Conservation (phyloP, 2,113 vertebrate species). For the Grammomys dolichurus region DNA sequence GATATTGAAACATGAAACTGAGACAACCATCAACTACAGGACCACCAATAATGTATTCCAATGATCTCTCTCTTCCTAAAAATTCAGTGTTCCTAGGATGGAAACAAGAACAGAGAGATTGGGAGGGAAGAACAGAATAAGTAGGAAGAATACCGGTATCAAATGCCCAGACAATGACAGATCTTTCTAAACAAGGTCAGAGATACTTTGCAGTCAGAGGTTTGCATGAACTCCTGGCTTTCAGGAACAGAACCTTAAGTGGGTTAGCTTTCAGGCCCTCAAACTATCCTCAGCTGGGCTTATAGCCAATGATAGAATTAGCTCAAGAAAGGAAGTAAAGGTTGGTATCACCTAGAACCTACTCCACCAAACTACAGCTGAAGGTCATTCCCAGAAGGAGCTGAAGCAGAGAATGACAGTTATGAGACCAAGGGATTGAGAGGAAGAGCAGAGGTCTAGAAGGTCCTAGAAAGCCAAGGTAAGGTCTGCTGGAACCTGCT, state of each 20-base stretch:
- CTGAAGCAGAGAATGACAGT: background rate
- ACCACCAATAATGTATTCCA: fast-evolving
- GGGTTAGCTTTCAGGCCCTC: background rate
- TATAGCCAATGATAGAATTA: background rate
- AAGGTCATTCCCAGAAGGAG: background rate
- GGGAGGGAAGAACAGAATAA: background rate
- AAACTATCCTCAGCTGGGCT: background rate
- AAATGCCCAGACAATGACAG: fast-evolving
- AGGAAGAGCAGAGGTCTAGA: background rate
- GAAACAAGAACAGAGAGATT: background rate
- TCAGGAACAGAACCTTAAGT: too few relatives aligned
- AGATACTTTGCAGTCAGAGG: background rate
- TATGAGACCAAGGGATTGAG: background rate
- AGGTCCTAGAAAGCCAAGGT: background rate
- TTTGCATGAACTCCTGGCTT: fast-evolving
- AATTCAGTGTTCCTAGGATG: background rate
- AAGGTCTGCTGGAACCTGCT: too few relatives aligned
- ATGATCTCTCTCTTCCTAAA: background rate
- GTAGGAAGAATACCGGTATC: fast-evolving
- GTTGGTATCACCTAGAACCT: background rate
- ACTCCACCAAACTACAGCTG: background rate
- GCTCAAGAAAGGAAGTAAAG: background rate
- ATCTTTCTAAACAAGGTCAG: too few relatives aligned
- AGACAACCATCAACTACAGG: background rate
- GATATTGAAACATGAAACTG: fast-evolving